Conservation (phyloP, 2,797 vertebrate genomes). For the Thamnophis elegans region DNA sequence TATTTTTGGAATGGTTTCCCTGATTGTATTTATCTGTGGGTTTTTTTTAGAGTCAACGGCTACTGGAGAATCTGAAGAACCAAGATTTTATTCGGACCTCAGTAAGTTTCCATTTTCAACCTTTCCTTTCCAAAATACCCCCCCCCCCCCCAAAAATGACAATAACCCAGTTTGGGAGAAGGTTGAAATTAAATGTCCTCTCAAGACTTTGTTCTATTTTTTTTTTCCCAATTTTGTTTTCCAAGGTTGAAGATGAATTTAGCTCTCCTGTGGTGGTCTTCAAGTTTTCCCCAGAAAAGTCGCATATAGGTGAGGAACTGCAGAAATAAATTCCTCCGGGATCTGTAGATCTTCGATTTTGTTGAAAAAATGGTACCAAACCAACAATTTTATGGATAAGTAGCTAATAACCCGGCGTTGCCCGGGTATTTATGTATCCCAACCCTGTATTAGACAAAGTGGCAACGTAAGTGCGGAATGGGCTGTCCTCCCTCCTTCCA, state of each 20-base stretch:
- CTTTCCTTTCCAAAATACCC: too few relatives aligned
- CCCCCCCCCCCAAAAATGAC: too few relatives aligned
- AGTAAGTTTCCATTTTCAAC: constrained; percentile 73
- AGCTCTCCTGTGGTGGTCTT: constrained; percentile 92
- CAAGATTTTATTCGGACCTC: constrained; percentile 85
- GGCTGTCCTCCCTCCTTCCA: too few relatives aligned
- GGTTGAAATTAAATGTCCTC: neutral
- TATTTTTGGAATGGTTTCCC: neutral
- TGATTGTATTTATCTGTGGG: neutral
- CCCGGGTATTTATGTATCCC: too few relatives aligned
- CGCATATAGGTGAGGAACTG: constrained; percentile 75
- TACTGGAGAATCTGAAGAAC: constrained; percentile 86
- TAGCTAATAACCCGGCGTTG: too few relatives aligned
- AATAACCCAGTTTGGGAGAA: neutral
- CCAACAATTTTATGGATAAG: neutral
- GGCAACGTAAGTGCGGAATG: too few relatives aligned
- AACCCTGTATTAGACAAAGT: too few relatives aligned
- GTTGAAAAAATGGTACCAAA: neutral
- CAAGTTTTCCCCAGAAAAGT: constrained; percentile 79
- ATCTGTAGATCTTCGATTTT: neutral
- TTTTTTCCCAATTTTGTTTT: constrained; percentile 30
- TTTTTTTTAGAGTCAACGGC: constrained; percentile 83
- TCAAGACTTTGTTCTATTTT: neutral
- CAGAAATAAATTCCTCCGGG: neutral
- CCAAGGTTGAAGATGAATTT: constrained; percentile 91